Evolutionary conservation across 2,113 vertebrate genomes (phyloP).

Genomic region (Ellobius talpinus): DNA sequence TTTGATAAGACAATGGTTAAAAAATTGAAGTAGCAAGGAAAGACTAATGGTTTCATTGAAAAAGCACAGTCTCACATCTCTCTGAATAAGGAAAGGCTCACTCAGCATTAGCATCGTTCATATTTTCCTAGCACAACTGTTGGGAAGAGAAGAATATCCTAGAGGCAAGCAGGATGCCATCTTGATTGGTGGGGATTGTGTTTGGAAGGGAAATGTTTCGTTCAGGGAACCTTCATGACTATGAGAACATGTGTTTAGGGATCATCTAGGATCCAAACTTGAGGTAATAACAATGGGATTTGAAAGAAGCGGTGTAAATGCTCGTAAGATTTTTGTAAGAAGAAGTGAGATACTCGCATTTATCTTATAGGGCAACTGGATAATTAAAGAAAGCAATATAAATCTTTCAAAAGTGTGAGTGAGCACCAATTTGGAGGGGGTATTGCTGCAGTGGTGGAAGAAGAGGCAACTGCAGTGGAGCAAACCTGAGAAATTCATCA

Average conservation of each 20-base stretch:
- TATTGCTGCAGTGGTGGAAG: not conserved
- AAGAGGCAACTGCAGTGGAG: not conserved
- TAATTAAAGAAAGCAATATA: not conserved
- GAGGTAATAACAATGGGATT: not conserved
- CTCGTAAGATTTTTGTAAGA: slow-evolving; percentile 3
- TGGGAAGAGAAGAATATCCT: not conserved
- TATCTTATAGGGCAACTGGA: not conserved
- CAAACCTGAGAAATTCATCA: not conserved
- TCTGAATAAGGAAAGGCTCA: not conserved
- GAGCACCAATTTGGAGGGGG: not conserved
- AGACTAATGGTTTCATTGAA: not conserved
- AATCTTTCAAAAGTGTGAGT: not conserved
- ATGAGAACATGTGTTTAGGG: not conserved
- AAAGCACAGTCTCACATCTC: not conserved
- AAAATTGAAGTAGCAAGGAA: not conserved
- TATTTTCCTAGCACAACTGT: not conserved
- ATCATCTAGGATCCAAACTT: not conserved
- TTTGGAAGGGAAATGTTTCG: not conserved
- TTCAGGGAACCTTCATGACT: not conserved
- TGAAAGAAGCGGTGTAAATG: slow-evolving; percentile 7
- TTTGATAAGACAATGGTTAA: not conserved
- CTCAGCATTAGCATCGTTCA: not conserved
- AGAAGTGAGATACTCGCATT: not conserved
- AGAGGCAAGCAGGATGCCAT: not conserved
- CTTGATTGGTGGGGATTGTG: not conserved